Conservation (phyloP, 2,888 invertebrate genomes). For the Rhingia campestris region DNA sequence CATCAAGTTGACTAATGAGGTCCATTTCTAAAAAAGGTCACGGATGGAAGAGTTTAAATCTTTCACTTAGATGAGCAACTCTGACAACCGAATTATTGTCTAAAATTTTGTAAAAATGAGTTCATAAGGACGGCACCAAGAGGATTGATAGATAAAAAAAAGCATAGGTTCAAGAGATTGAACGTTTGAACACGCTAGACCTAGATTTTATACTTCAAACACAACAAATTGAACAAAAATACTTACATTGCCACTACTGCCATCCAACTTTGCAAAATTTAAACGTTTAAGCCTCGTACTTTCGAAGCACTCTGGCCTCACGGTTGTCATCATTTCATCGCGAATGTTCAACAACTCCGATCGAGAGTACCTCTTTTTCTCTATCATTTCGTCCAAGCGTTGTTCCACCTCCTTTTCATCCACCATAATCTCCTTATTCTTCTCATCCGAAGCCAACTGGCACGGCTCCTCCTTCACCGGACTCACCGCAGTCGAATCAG, state of each 20-base stretch:
- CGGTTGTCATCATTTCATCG: constrained; percentile 77
- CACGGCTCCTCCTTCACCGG: constrained; percentile 75
- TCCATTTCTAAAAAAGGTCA: too few species aligned
- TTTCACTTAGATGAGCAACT: too few species aligned
- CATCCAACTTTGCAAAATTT: constrained; percentile 41
- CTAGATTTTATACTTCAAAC: background rate
- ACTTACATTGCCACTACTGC: constrained; percentile 1
- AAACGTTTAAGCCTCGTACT: constrained; percentile 45
- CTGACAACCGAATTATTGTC: too few species aligned
- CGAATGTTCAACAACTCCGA: constrained; percentile 78
- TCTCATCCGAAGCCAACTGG: constrained; percentile 50
- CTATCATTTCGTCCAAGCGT: background rate
- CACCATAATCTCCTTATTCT: background rate
- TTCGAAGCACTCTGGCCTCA: constrained; percentile 78
- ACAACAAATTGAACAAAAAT: background rate
- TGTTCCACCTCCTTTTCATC: background rate
- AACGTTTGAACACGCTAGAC: background rate
- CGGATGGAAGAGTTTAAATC: too few species aligned
- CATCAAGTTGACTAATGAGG: too few species aligned
- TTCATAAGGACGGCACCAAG: too few species aligned
- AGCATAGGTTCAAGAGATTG: background rate
- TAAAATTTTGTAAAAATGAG: too few species aligned
- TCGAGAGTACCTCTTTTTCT: constrained; percentile 76
- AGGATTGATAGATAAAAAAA: too few species aligned
- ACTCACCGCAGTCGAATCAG: constrained; percentile 75